These are phyloP conservation scores for Cerceris rybyensis DNA, from an alignment of 2,888 invertebrate species.

Conservation along the genomic window DNA sequence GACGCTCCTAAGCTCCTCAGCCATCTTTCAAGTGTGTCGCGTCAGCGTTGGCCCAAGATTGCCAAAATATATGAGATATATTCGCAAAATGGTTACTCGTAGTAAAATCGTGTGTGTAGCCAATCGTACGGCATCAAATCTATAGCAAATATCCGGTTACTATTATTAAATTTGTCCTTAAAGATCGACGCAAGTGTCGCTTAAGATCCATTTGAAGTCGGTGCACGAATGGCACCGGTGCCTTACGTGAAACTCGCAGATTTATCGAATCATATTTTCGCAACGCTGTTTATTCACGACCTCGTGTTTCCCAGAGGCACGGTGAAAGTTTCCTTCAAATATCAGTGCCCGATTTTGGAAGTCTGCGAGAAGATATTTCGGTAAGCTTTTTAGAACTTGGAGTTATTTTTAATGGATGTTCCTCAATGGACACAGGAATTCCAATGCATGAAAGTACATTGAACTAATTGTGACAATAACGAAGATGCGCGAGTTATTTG, in stretches of 20 bases:
- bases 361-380: not conserved
- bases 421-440: no score
- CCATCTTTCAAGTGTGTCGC: not conserved
- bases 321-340: conserved; percentile 8
- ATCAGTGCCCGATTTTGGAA: not conserved
- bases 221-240: conserved; percentile 49
- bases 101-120: conserved; percentile 47
- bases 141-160: conserved; percentile 61
- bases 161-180: conserved; percentile 78
- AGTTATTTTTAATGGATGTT: no score
- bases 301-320: conserved; percentile 21
- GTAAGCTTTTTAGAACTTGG: no score
- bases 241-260: conserved; percentile 37
- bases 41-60: conserved; percentile 36
- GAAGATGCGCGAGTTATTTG: no score
- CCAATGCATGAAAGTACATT: no score
- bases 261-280: conserved; percentile 32
- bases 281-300: conserved; percentile 25
- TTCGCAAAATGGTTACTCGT: conserved; percentile 49
- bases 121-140: conserved; percentile 49
- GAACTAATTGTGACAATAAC: no score
- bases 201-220: conserved; percentile 47
- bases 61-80: conserved; percentile 22
- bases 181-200: conserved; percentile 59
- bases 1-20: not conserved